Evolutionary conservation across 2,888 invertebrate genomes (phyloP).

Genomic region (Lasioglossum oenotherae): DNA sequence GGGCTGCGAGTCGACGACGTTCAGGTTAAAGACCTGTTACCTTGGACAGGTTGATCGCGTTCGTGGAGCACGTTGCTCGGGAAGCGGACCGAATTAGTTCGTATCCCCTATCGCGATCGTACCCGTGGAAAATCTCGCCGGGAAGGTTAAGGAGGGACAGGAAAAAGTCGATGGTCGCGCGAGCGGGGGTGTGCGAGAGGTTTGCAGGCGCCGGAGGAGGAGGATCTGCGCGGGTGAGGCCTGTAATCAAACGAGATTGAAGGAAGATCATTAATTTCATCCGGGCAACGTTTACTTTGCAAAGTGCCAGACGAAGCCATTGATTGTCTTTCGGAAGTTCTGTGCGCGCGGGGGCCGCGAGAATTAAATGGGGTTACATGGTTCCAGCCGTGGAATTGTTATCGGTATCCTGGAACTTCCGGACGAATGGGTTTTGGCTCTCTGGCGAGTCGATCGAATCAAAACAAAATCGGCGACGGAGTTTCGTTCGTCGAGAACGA

Average conservation of each 20-base stretch:
- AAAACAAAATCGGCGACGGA: neutral
- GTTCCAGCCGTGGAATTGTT: constrained; percentile 27
- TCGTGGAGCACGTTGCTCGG: constrained; percentile 27
- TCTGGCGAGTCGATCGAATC: neutral
- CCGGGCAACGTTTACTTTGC: constrained; percentile 64
- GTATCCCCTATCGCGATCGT: constrained; percentile 36
- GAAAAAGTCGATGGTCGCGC: constrained; percentile 21
- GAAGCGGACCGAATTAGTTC: constrained; percentile 23
- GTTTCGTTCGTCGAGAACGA: neutral
- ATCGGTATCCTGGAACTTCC: constrained; percentile 26
- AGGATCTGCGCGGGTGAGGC: constrained; percentile 25
- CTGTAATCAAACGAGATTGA: constrained; percentile 68
- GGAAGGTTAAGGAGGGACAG: neutral
- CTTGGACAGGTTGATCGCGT: constrained; percentile 68
- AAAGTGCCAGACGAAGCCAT: constrained; percentile 64
- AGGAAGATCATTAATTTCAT: constrained; percentile 70
- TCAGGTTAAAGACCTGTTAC: constrained; percentile 75
- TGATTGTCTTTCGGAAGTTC: constrained; percentile 70
- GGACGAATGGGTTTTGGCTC: constrained; percentile 17
- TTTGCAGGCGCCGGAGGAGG: neutral
- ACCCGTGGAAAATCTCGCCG: constrained; percentile 31
- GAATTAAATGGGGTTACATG: constrained; percentile 55
- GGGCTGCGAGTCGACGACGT: neutral
- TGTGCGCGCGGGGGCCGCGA: constrained; percentile 38
- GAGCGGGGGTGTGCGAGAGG: neutral